Evolutionary conservation across 2,797 vertebrate genomes (phyloP).

Genomic region (Argya squamiceps): DNA sequence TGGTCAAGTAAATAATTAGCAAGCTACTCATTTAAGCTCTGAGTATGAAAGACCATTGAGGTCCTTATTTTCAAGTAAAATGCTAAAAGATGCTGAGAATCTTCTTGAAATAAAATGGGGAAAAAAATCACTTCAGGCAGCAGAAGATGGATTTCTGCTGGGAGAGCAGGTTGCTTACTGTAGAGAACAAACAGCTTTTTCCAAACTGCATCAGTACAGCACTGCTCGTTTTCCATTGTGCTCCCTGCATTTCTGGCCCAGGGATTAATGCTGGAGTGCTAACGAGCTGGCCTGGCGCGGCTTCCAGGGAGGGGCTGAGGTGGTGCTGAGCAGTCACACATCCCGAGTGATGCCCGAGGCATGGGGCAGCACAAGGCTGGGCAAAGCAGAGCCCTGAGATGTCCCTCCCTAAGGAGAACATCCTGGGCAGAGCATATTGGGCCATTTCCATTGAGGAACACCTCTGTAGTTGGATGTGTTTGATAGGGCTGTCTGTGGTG

Average conservation of each 20-base stretch:
- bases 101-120: background rate
- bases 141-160: background rate
- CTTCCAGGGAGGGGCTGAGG: background rate
- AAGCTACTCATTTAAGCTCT: background rate
- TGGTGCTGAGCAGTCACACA: rapidly evolving
- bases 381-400: background rate
- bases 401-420: background rate
- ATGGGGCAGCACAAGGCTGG: background rate
- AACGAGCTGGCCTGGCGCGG: rapidly evolving
- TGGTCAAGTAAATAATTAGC: constrained; percentile 35
- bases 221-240: rapidly evolving
- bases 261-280: background rate
- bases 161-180: background rate
- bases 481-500: constrained; percentile 38
- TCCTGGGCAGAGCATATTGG: background rate
- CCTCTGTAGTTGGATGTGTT: background rate
- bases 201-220: background rate
- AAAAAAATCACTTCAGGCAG: background rate
- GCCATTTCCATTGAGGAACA: constrained; percentile 2
- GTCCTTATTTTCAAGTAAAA: background rate
- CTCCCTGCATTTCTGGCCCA: background rate
- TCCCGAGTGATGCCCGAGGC: background rate
- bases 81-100: background rate
- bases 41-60: background rate
- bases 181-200: background rate